A percentile compares a stretch with the other conserved stretches of the same genome.
These are phyloP conservation scores for Contarinia nasturtii DNA, from an alignment of 1,140 invertebrate species.

Conservation along the genomic window DNA sequence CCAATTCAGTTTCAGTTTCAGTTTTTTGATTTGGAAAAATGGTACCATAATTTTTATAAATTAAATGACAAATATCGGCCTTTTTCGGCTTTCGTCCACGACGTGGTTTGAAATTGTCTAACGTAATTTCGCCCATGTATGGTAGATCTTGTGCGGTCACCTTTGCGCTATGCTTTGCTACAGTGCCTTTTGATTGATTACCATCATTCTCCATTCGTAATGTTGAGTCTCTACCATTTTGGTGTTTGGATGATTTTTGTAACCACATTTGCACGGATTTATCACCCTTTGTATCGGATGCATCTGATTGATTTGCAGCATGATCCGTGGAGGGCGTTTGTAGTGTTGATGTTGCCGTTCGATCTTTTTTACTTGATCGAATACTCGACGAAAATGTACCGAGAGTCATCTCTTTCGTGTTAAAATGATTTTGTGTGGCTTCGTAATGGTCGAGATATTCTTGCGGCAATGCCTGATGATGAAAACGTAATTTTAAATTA, in stretches of 20 bases:
- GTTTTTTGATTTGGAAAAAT: constrained; percentile 39
- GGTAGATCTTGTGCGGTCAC: constrained; percentile 65
- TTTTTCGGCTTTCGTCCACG: constrained; percentile 74
- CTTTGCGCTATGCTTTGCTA: constrained; percentile 28
- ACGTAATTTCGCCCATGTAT: constrained; percentile 77
- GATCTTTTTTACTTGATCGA: neutral
- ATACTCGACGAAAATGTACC: neutral
- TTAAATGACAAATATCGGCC: constrained; percentile 76
- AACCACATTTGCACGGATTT: constrained; percentile 52
- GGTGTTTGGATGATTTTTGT: constrained; percentile 44
- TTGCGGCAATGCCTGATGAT: constrained; percentile 58
- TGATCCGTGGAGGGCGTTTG: neutral
- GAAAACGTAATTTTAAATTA: constrained; percentile 59
- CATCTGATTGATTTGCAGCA: neutral
- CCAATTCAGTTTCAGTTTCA: constrained; percentile 4
- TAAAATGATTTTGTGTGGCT: constrained; percentile 35
- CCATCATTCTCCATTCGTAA: constrained; percentile 8
- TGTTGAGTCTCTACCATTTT: constrained; percentile 16
- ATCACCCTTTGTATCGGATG: constrained; percentile 17
- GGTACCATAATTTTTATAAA: constrained; percentile 76
- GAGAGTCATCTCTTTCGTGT: constrained; percentile 10
- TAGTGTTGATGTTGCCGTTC: constrained; percentile 8
- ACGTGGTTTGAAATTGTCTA: constrained; percentile 66
- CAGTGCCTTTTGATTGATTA: constrained; percentile 5
- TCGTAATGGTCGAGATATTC: constrained; percentile 65